phyloP scores from a whole-genome alignment of 2,888 invertebrate genomes.

The Aspidiotus rigidus region DNA sequence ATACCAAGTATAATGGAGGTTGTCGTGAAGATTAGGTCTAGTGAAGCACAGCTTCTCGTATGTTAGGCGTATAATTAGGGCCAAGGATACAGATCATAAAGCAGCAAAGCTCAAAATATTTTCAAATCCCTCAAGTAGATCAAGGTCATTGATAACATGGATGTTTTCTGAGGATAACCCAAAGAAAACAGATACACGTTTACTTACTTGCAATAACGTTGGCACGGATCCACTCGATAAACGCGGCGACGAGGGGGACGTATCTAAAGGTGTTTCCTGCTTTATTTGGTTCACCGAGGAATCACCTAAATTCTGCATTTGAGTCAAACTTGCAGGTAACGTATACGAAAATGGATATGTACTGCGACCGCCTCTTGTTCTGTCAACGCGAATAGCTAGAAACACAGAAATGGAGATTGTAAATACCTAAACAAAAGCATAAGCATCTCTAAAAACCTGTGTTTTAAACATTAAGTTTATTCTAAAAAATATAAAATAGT shows the following conservation, averaged over 20 bases:
- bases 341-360: constrained; percentile 93
- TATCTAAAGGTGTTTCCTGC: constrained; percentile 39
- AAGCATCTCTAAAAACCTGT: too few species aligned
- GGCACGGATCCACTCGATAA: constrained; percentile 38
- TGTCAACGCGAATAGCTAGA: constrained; percentile 82
- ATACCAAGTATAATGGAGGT: too few species aligned
- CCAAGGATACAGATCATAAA: too few species aligned
- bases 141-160: too few species aligned
- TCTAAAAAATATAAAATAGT: not conserved
- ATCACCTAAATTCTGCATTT: constrained; percentile 43
- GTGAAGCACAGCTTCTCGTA: too few species aligned
- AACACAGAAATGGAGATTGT: constrained; percentile 29
- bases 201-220: constrained; percentile 38
- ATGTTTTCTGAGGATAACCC: too few species aligned
- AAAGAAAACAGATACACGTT: too few species aligned
- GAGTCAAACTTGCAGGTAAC: constrained; percentile 54
- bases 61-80: too few species aligned
- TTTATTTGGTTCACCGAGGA: constrained; percentile 39
- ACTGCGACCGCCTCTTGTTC: constrained; percentile 89
- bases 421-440: too few species aligned
- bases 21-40: too few species aligned
- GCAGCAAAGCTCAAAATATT: too few species aligned
- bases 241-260: constrained; percentile 36
- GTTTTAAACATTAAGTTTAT: not conserved
- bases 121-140: too few species aligned